These are phyloP conservation scores for Microcebus lehilahytsara DNA, from an alignment of 2,113 vertebrate species.

Conservation along the genomic window DNA sequence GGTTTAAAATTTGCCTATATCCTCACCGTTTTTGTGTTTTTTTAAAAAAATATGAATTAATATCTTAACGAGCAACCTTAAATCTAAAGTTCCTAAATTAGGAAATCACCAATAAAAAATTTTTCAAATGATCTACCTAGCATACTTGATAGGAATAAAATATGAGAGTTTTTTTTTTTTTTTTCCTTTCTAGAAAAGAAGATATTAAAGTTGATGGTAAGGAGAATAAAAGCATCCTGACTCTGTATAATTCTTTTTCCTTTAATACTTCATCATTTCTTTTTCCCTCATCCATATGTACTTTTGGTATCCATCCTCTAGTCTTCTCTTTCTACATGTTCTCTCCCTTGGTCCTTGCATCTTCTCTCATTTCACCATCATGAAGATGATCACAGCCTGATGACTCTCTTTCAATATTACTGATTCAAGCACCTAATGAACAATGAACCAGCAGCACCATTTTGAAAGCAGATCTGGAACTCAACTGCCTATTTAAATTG, in stretches of 20 bases:
- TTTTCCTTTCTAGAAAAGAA: not conserved
- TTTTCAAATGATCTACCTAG: not conserved
- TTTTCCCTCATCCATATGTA: not conserved
- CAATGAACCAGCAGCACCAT: not conserved
- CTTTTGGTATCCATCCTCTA: not conserved
- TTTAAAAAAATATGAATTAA: not conserved
- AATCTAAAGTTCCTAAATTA: not conserved
- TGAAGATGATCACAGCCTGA: not conserved
- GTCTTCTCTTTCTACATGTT: not conserved
- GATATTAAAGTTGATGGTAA: not conserved
- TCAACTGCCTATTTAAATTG: not conserved
- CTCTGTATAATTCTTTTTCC: not conserved
- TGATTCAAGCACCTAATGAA: not conserved
- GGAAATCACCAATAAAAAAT: not conserved
- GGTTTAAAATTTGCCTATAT: not conserved
- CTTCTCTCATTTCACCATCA: not conserved
- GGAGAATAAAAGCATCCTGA: not conserved
- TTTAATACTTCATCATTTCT: not conserved
- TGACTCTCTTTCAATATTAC: not conserved
- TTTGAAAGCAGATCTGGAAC: not conserved
- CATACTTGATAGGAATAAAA: not conserved
- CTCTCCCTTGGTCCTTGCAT: not conserved
- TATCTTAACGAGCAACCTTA: not conserved
- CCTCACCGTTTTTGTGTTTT: not conserved
- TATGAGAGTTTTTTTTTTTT: not conserved